Conservation (phyloP, 2,888 invertebrate genomes). For the Ormyrus thymus region DNA sequence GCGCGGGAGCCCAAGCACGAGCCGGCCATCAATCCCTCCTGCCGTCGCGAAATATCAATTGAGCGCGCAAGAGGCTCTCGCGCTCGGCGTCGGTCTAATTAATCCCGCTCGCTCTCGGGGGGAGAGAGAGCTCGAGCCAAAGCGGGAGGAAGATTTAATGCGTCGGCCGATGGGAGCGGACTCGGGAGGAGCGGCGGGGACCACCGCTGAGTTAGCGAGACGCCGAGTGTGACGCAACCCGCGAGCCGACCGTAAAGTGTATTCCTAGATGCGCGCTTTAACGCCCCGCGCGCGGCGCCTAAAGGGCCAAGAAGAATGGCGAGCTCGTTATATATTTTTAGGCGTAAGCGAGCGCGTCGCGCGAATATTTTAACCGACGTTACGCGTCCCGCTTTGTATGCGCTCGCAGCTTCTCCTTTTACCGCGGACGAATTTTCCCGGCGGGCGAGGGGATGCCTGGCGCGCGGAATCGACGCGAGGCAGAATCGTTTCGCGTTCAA, state of each 20-base stretch:
- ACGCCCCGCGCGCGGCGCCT: neutral
- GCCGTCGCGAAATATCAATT: neutral
- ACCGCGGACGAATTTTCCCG: no score
- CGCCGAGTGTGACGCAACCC: constrained; percentile 14
- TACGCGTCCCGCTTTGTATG: no score
- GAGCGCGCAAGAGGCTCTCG: constrained; percentile 3
- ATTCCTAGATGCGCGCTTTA: constrained; percentile 34
- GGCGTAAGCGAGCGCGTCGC: no score
- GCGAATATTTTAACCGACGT: no score
- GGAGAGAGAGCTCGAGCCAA: neutral
- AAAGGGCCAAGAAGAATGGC: neutral
- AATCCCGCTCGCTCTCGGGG: constrained; percentile 12
- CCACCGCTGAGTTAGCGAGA: constrained; percentile 32
- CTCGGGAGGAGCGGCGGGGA: constrained; percentile 9
- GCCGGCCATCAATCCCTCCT: neutral
- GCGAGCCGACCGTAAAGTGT: constrained; percentile 34
- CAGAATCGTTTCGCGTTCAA: no score
- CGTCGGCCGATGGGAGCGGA: constrained; percentile 27
- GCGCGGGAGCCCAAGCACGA: neutral
- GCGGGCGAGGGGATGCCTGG: no score
- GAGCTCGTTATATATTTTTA: neutral
- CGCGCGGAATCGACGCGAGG: no score
- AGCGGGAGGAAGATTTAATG: constrained; percentile 38
- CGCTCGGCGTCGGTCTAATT: constrained; percentile 29
- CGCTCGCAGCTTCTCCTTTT: no score